Evolutionary conservation across 2,797 vertebrate species (phyloP), one percentile per base, ranked within the genome.

Genomic region (Setipinna tenuifilis): DNA sequence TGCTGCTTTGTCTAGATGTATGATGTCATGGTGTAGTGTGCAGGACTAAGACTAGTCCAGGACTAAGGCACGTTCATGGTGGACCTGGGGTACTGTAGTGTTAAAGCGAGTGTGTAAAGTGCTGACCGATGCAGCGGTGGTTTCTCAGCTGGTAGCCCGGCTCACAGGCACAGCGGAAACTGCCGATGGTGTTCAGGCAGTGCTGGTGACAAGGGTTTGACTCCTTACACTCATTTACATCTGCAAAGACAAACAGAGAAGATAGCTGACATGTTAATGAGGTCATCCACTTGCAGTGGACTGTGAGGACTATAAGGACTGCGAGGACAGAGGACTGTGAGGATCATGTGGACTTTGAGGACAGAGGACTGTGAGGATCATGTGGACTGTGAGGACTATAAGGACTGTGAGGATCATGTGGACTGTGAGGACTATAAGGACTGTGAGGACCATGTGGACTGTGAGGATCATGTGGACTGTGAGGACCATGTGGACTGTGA

Each of bases 201-300:
- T 91, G 96, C 28, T 99, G 98, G 84, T 98, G 96, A 87, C 98
- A 99, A 5, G 95, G 96, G 85, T 93, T 97, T 23, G 96, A 94
- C 88, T 99, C 98, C 90, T 97, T 96, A 86, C 98, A 99, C 93
- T 99, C 98, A 0, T 99, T 98, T 84, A 99, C 84, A 88, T 99
- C 98, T 99, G 93, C 89, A 82, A 41, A 35, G 75, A 83, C 83
- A 25, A 23, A 17, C 11, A 75, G 21, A 59, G 57, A 25, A 48
- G 46, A 54, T 54, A 7, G 50, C 50, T 2, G 50, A 54, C 50
- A 54, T 54, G 7, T 54, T 54, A 9, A 54, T 10, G 50, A 54
- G 1, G 50, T 54, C 14, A 14, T 54, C 14, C 50, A 54, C 50
- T 23, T 23, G n/a, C n/a, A n/a, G n/a, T n/a, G 14, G 62, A 11